Evolutionary conservation across 2,888 invertebrate genomes (phyloP), one percentile per base, ranked within the genome.

Genomic region (Heliconius ethilla): DNA sequence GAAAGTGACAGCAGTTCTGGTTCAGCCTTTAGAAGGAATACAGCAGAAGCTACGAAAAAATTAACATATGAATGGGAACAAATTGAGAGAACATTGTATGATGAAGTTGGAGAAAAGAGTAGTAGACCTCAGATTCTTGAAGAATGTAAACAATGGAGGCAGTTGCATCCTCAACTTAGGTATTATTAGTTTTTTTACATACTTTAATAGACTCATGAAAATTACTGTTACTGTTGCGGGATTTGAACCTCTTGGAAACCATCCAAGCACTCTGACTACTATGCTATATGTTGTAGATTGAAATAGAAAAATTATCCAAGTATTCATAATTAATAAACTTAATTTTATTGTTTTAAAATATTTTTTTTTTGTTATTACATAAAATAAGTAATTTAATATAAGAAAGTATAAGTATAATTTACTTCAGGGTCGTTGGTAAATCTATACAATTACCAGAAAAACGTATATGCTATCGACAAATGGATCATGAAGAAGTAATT

Each of bases 61-160:
- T 90, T 96, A 29, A 89, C 91, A n/a, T 87, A 90, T 2, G 95
- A 96, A 89, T 95, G 95, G 91, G 94, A 95, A 72, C 88, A 92
- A 77, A 95, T 96, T 82, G 95, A 96, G 83, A 92, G 95, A 83
- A 94, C 95, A 22, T 85, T 96, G 51, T 95, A 95, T 83, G 91
- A 95, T 86, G 94, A 95, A 82, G 95, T 95, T 37, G 93, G 95
- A 2, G 92, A 92, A 82, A 94, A 95, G 80, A 91, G 92, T 69
- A 89, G 89, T 1, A 82, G 92, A 51, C 90, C 93, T 70, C 94
- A 94, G 76, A 94, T 95, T 81, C 87, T 93, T 80, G 95, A 95
- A 59, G 96, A 96, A 85, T 95, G 95, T 83, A 91, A 92, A 78
- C 95, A 95, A 83, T 96, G 96, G 96, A 94, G 92, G 79, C 89